phyloP scores from a whole-genome alignment of 2,113 vertebrate species.

The Hemibagrus wyckioides region DNA sequence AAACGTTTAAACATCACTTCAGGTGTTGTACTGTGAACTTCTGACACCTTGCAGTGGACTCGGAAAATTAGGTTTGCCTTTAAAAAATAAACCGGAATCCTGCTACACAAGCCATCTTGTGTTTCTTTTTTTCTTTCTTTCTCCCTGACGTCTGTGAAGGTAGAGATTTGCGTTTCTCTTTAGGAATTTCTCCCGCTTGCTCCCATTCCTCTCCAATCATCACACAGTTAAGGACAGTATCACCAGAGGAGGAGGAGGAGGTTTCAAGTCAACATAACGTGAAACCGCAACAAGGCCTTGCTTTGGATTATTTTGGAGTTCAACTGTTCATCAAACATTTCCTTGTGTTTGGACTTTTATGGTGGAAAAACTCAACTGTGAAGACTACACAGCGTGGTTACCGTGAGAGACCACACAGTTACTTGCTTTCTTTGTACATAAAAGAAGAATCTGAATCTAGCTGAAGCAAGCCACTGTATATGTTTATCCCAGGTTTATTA shows the following conservation, averaged over 20 bases:
- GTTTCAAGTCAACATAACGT: neutral
- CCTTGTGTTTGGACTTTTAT: neutral
- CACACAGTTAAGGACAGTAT: neutral
- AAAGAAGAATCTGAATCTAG: neutral
- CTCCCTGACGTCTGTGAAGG: neutral
- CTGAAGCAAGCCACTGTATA: neutral
- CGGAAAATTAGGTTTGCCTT: neutral
- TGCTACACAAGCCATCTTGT: neutral
- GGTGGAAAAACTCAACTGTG: neutral
- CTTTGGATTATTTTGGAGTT: neutral
- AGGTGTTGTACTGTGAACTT: conserved; percentile 15
- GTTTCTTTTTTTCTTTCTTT: neutral
- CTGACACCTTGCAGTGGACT: neutral
- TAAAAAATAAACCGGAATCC: neutral
- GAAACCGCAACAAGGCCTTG: neutral
- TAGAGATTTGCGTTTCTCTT: neutral
- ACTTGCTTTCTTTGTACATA: conserved; percentile 10
- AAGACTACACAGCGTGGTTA: neutral
- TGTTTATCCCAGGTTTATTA: conserved; percentile 14
- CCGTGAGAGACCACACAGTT: conserved; percentile 2
- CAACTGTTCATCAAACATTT: neutral
- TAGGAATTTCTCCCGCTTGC: neutral
- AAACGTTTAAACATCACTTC: conserved; percentile 1
- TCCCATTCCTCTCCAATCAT: neutral
- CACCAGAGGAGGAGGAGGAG: neutral